These are phyloP conservation scores for Pterocles burchelli DNA, from an alignment of 2,113 vertebrate species.

Conservation along the genomic window DNA sequence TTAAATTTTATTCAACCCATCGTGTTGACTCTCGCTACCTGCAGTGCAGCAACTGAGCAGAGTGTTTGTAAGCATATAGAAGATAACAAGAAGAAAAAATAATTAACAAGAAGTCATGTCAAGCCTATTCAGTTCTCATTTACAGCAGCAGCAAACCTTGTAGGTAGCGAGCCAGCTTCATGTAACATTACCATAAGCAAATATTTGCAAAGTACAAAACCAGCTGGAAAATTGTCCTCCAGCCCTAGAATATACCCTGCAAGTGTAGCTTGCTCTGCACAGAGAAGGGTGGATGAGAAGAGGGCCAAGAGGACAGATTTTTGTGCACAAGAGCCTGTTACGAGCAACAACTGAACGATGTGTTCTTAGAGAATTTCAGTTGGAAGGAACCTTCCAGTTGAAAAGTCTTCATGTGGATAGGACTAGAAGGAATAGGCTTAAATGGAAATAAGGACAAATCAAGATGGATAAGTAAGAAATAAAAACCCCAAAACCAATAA, in stretches of 20 bases:
- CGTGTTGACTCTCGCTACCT: rapidly evolving
- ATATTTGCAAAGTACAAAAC: neutral
- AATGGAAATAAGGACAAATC: neutral
- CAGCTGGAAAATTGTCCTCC: neutral
- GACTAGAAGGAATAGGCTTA: neutral
- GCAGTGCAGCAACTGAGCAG: neutral
- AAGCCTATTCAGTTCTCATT: neutral
- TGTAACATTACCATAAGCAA: neutral
- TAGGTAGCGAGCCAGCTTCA: neutral
- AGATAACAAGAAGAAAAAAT: neutral
- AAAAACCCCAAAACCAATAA: neutral
- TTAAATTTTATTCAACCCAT: neutral
- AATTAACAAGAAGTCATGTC: neutral
- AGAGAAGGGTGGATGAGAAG: neutral
- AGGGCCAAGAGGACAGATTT: neutral
- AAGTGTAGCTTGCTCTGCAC: neutral
- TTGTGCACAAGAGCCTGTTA: neutral
- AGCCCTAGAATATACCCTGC: neutral
- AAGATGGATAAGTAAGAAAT: neutral
- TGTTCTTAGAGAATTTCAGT: neutral
- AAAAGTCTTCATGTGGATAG: neutral
- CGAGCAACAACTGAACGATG: neutral
- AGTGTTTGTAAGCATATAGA: neutral
- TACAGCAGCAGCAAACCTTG: neutral
- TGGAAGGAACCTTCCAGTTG: neutral